Percentiles rank a stretch among this genome's conserved stretches.
phyloP scores from a whole-genome alignment of 2,888 invertebrate genomes.

The Papilio demoleus region DNA sequence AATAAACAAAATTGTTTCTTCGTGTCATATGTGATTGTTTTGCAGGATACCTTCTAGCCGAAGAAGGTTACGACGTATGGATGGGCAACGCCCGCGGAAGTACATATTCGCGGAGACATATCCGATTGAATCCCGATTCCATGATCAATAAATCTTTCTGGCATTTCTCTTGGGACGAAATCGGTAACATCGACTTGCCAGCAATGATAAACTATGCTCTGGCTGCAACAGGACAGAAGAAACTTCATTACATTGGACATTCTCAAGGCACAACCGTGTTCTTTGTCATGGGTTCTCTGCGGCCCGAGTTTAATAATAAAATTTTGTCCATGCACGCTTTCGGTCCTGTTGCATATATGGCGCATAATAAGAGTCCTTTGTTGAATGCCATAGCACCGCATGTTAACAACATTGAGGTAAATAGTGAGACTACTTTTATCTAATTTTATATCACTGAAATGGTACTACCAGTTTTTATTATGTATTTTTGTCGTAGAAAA shows the following conservation, averaged over 20 bases:
- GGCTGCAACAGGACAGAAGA: slow-evolving; percentile 77
- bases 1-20: too few relatives aligned
- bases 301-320: slow-evolving; percentile 86
- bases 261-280: slow-evolving; percentile 88
- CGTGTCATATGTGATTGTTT: neutral
- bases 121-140: slow-evolving; percentile 59
- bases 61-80: slow-evolving; percentile 91
- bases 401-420: slow-evolving; percentile 69
- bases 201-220: slow-evolving; percentile 91
- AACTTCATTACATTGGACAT: slow-evolving; percentile 91
- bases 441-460: slow-evolving; percentile 7
- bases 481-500: too few relatives aligned
- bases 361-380: slow-evolving; percentile 79
- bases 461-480: too few relatives aligned
- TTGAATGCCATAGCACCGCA: slow-evolving; percentile 71
- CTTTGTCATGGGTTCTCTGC: slow-evolving; percentile 85
- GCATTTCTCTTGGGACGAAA: slow-evolving; percentile 92
- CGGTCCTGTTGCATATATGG: slow-evolving; percentile 87
- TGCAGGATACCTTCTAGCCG: slow-evolving; percentile 71
- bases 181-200: slow-evolving; percentile 90
- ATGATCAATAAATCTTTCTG: slow-evolving; percentile 79
- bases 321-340: slow-evolving; percentile 86
- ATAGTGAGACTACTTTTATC: slow-evolving; percentile 47
- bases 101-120: slow-evolving; percentile 87
- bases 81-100: slow-evolving; percentile 93